Evolutionary conservation across 1,140 invertebrate genomes (phyloP).

Genomic region (Manduca sexta): DNA sequence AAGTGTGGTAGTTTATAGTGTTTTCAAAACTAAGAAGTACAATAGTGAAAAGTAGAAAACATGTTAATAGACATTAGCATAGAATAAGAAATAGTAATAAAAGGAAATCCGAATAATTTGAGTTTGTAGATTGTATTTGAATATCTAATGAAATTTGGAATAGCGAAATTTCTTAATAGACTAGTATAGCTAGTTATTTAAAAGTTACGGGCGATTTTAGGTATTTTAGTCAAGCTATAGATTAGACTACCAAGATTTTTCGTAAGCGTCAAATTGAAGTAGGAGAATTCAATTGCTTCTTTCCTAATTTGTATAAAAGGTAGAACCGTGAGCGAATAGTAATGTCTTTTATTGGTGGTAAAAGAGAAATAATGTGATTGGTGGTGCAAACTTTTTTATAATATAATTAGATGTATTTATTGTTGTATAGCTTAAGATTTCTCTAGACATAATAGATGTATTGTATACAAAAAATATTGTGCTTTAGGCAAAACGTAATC

Average conservation of each 20-base stretch:
- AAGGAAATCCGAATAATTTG: constrained; percentile 25
- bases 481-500: constrained; percentile 51
- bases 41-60: constrained; percentile 38
- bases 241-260: constrained; percentile 22
- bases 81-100: constrained; percentile 31
- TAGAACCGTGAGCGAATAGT: constrained; percentile 46
- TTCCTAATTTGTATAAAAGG: constrained; percentile 23
- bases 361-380: constrained; percentile 45
- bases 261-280: constrained; percentile 13
- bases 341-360: constrained; percentile 36
- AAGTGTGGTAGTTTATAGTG: constrained; percentile 55
- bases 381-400: constrained; percentile 66
- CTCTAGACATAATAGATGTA: constrained; percentile 36
- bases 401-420: constrained; percentile 35
- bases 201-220: constrained; percentile 46
- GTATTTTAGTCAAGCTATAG: constrained; percentile 44
- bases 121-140: constrained; percentile 50
- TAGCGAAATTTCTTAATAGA: constrained; percentile 51
- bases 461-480: constrained; percentile 41
- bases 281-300: constrained; percentile 18
- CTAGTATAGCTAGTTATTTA: constrained; percentile 44
- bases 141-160: constrained; percentile 37
- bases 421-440: constrained; percentile 58
- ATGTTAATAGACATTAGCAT: constrained; percentile 47
- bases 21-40: constrained; percentile 27